Conservation (phyloP, 2,797 vertebrate genomes). For the Craterocephalus amniculus region DNA sequence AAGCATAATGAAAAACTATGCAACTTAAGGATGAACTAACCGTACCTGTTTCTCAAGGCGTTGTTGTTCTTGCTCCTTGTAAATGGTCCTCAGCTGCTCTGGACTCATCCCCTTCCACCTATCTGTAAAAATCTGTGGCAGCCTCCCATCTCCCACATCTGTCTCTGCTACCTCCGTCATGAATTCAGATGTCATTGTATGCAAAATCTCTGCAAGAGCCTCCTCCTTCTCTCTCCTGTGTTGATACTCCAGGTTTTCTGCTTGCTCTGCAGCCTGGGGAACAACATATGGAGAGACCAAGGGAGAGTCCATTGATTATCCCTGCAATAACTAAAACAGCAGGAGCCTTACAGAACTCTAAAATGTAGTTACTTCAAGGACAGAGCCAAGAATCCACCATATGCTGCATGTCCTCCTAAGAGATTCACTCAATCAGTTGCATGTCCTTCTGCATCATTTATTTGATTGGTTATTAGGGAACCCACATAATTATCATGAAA, state of each 20-base stretch:
- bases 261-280: slow-evolving; percentile 73
- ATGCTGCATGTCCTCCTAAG: slow-evolving; percentile 49
- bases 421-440: slow-evolving; percentile 41
- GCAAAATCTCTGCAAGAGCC: slow-evolving; percentile 70
- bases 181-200: slow-evolving; percentile 80
- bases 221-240: slow-evolving; percentile 63
- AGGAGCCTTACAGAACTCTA: slow-evolving; percentile 17
- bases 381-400: slow-evolving; percentile 23
- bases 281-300: slow-evolving; percentile 18
- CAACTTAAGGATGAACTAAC: not conserved
- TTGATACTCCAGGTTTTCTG: slow-evolving; percentile 62
- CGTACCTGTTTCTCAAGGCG: slow-evolving; percentile 75
- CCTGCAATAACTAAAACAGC: slow-evolving; percentile 22
- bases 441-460: slow-evolving; percentile 49
- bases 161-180: slow-evolving; percentile 75
- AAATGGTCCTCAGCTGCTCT: slow-evolving; percentile 73
- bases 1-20: not conserved
- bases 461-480: slow-evolving; percentile 67
- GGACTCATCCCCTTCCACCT: slow-evolving; percentile 85
- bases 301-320: slow-evolving; percentile 31
- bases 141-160: slow-evolving; percentile 37
- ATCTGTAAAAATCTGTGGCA: slow-evolving; percentile 65
- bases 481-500: slow-evolving; percentile 62
- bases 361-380: slow-evolving; percentile 43
- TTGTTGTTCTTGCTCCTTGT: slow-evolving; percentile 73